Evolutionary conservation across 2,797 vertebrate genomes (phyloP), one percentile per base, ranked within the genome.

Genomic region (Taeniopygia guttata): DNA sequence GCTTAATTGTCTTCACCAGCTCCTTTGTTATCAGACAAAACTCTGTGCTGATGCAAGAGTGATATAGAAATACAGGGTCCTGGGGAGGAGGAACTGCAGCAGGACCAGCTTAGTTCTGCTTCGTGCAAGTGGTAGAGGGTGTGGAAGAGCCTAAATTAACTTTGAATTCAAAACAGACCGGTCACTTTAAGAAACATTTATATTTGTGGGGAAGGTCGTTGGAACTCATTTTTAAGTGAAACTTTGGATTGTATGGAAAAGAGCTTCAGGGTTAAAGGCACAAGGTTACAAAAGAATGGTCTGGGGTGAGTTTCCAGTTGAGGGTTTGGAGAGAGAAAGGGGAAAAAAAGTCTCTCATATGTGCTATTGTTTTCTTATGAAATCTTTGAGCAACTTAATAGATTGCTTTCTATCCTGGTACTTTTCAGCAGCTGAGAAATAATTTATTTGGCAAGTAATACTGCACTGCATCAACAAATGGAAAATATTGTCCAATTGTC

Each of bases 61-160:
- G 9, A 64, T 87, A 81, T 92, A 66, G 85, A 95, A 95, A 75
- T 80, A 11, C 17, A 16, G 2, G 2, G 80, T 88, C 48, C 62
- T 40, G 49, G 26, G 30, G 70, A 73, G 66, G 73, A 95, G 83
- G 74, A 94, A 52, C 83, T 52, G 48, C 85, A 75, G 54, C 32
- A 82, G 70, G 69, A 66, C 73, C 80, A 66, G 77, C 74, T 88
- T 77, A 52, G 82, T 95, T 95, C 93, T 92, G 75, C 55, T 87
- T 88, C 52, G 7, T 30, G 46, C 25, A 52, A 94, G 59, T 45
- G 80, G 40, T 7, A 8, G 19, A 34, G 45, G 23, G 38, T 76
- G 89, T 36, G 49, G 16, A 84, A 30, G 45, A 72, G 86, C 51
- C 62, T 72, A 78, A 86, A 73, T 95, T 85, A 79, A 86, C 51